phyloP scores from a whole-genome alignment of 2,888 invertebrate species.

The Vesta saturnalis region DNA sequence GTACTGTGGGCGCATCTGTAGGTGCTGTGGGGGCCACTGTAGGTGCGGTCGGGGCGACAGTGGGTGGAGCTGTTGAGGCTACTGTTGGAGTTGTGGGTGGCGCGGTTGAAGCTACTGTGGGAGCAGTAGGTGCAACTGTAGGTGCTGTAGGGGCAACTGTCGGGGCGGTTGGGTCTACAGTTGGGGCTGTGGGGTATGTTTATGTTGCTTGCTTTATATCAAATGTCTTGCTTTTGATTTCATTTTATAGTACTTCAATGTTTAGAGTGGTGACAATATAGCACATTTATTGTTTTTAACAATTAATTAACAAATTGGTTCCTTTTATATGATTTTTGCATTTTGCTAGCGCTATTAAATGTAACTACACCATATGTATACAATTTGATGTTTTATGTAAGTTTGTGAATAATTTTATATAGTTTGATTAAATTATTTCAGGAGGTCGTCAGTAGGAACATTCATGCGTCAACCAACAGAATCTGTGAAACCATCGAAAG shows the following conservation, averaged over 20 bases:
- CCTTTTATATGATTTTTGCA: neutral
- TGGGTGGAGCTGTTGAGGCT: conserved; percentile 54
- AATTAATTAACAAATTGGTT: neutral
- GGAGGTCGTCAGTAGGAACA: conserved; percentile 87
- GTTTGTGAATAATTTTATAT: neutral
- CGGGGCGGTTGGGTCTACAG: conserved; percentile 55
- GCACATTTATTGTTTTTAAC: neutral
- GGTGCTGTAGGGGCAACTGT: conserved; percentile 54
- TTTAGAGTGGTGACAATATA: neutral
- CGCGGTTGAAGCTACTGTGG: conserved; percentile 55
- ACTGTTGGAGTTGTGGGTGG: conserved; percentile 58
- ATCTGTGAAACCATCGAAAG: conserved; percentile 66
- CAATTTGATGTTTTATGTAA: conserved; percentile 12
- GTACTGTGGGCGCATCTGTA: conserved; percentile 59
- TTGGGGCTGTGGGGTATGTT: conserved; percentile 58
- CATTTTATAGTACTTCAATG: neutral
- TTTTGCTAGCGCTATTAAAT: neutral
- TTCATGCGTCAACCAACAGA: conserved; percentile 80
- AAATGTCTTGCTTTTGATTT: conserved; percentile 21
- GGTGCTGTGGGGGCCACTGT: conserved; percentile 58
- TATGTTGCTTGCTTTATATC: conserved; percentile 34
- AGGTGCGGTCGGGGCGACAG: conserved; percentile 54
- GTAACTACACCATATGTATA: conserved; percentile 10
- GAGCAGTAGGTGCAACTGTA: conserved; percentile 54
- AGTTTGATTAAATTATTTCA: conserved; percentile 55